Conservation (phyloP, 2,888 invertebrate genomes). For the Clanis bilineata region DNA sequence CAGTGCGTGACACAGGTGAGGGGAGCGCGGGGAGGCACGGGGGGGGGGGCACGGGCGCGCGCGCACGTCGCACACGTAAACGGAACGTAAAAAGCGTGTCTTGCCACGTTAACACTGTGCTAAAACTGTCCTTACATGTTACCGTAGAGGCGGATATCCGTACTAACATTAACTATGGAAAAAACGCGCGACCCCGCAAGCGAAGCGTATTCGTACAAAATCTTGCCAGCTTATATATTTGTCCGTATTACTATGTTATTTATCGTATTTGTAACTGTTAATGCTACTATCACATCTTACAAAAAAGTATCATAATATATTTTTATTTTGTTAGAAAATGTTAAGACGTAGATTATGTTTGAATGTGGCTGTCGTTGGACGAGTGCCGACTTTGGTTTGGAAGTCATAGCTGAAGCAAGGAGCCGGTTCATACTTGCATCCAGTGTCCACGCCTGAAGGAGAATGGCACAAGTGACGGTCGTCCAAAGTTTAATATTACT, state of each 20-base stretch:
- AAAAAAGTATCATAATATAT: conserved; percentile 32
- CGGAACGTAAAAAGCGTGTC: background rate
- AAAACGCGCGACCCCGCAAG: conserved; percentile 35
- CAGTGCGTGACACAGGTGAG: background rate
- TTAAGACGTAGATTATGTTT: conserved; percentile 24
- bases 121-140: conserved; percentile 14
- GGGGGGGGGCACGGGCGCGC: background rate
- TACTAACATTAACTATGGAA: conserved; percentile 14
- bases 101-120: background rate
- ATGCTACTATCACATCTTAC: conserved; percentile 69
- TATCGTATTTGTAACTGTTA: conserved; percentile 30
- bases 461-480: background rate
- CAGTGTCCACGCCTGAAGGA: background rate
- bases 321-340: conserved; percentile 36
- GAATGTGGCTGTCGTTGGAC: conserved; percentile 12
- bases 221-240: conserved; percentile 43
- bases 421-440: background rate
- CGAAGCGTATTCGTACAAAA: conserved; percentile 46
- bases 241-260: conserved; percentile 32
- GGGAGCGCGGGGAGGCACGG: background rate
- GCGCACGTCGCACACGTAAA: background rate
- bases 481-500: background rate
- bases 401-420: background rate
- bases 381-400: background rate
- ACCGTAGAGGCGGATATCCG: conserved; percentile 3